Evolutionary conservation across 2,113 vertebrate species (phyloP).

Genomic region (Ictalurus punctatus): DNA sequence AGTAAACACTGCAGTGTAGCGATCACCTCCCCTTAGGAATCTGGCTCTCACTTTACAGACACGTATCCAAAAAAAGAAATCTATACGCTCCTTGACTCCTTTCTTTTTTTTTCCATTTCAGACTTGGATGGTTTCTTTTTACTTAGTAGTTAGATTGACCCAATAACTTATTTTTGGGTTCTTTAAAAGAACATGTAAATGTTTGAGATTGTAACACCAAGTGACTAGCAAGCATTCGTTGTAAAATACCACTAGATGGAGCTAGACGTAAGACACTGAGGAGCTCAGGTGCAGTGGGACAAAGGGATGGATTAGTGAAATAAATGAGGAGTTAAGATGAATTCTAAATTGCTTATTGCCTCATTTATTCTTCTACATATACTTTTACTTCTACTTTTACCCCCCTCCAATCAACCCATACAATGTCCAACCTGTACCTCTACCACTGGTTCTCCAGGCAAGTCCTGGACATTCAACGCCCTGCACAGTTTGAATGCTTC

Average conservation of each 20-base stretch:
- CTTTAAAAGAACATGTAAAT: background rate
- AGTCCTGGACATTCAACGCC: background rate
- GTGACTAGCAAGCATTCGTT: background rate
- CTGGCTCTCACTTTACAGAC: constrained; percentile 11
- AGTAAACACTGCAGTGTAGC: background rate
- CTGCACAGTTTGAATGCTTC: background rate
- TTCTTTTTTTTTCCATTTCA: background rate
- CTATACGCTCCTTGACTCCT: background rate
- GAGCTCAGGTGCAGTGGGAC: too few species aligned
- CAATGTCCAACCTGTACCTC: background rate
- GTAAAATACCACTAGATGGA: constrained; percentile 27
- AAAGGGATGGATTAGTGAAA: background rate
- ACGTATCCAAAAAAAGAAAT: background rate
- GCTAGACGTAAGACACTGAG: background rate
- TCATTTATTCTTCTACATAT: background rate
- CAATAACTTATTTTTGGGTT: background rate
- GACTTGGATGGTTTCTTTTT: background rate
- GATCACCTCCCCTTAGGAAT: background rate
- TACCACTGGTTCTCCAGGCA: background rate
- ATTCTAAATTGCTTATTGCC: background rate
- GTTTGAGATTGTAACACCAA: background rate
- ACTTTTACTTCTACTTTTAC: background rate
- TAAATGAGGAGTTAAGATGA: background rate
- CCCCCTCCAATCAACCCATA: background rate
- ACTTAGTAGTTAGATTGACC: background rate